Conservation (phyloP, 1,140 invertebrate genomes). For the Aphis craccivora region DNA sequence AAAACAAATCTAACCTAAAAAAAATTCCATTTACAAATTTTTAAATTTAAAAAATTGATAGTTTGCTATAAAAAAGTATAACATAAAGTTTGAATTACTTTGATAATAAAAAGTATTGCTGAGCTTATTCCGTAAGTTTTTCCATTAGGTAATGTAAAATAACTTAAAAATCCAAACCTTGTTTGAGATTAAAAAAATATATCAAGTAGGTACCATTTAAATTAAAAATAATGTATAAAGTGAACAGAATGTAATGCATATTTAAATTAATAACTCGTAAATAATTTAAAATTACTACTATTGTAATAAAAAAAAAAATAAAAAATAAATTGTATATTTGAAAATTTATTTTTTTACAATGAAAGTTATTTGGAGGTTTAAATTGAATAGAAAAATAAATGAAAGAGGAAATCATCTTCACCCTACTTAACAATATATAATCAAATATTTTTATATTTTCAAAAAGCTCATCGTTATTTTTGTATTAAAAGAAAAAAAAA, state of each 20-base stretch:
- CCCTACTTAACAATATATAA: neutral
- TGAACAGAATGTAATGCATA: neutral
- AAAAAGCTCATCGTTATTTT: neutral
- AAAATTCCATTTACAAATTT: no score
- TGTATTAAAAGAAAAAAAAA: neutral
- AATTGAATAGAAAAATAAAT: neutral
- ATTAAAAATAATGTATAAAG: neutral
- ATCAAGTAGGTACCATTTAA: neutral
- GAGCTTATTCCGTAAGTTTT: no score
- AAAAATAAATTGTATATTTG: neutral
- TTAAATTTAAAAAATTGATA: no score
- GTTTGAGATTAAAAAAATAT: neutral
- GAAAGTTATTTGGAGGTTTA: neutral
- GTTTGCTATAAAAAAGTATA: no score
- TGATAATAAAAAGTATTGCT: no score
- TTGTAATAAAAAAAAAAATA: neutral
- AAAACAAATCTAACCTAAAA: no score
- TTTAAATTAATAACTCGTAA: neutral
- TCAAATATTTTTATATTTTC: neutral
- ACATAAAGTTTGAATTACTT: no score
- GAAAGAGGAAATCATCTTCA: neutral
- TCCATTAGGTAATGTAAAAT: no score
- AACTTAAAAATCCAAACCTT: neutral
- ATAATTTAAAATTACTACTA: neutral
- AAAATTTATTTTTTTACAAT: neutral